Conservation (phyloP, 2,888 invertebrate species). For the Ischnus inquisitorius region DNA sequence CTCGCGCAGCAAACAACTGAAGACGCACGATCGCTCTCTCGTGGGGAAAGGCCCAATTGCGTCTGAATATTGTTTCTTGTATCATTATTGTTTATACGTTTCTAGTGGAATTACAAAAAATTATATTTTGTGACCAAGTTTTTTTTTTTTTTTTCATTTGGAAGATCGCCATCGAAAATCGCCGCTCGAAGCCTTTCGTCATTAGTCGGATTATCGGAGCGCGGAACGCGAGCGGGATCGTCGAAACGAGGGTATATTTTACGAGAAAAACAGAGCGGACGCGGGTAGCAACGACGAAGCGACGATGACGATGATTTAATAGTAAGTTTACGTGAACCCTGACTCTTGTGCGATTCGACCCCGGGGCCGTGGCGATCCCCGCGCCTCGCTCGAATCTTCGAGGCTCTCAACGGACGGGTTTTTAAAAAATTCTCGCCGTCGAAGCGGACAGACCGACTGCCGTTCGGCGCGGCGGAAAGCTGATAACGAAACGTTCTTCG, state of each 20-base stretch:
- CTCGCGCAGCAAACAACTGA: not conserved
- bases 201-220: not conserved
- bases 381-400: constrained; percentile 40
- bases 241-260: constrained; percentile 24
- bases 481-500: constrained; percentile 52
- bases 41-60: not conserved
- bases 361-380: constrained; percentile 44
- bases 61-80: too few relatives aligned
- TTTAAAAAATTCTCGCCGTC: constrained; percentile 13
- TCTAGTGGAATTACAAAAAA: too few relatives aligned
- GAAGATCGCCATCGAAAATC: not conserved
- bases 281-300: constrained; percentile 50
- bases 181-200: not conserved
- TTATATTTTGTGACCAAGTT: too few relatives aligned
- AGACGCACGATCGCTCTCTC: not conserved
- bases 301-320: constrained; percentile 71
- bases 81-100: too few relatives aligned
- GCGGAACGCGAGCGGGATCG: not conserved
- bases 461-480: constrained; percentile 45
- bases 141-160: too few relatives aligned
- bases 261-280: constrained; percentile 8
- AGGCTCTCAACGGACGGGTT: constrained; percentile 27
- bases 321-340: constrained; percentile 75
- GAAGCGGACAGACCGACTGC: constrained; percentile 54
- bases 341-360: constrained; percentile 73